Evolutionary conservation across 2,888 invertebrate genomes (phyloP), one percentile per base, ranked within the genome.

Genomic region (Leptothorax acervorum): DNA sequence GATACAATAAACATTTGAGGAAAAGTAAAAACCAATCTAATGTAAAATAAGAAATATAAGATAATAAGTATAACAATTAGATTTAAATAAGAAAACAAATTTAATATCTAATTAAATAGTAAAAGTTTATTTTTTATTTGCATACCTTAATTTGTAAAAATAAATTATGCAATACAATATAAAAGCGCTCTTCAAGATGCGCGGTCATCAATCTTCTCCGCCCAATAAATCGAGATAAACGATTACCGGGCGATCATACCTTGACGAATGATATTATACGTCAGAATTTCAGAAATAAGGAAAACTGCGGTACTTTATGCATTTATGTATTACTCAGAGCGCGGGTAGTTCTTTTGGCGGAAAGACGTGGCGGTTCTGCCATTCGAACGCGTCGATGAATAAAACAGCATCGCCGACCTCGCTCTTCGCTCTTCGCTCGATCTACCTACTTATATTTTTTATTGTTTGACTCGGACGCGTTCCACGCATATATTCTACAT

Each of bases 371-470:
- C 48, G 42, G 62, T 35, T 53, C 51, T 70, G 28, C 73, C 11
- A 57, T 75, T 63, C 62, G 74, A 62, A 74, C 81, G 42, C 53
- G 70, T 71, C 79, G 73, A 84, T 84, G 83, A 84, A 84, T 84
- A 84, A 84, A 84, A 84, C 83, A 84, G 71, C 63, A 81, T 71
- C 73, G 78, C 42, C 48, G 55, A 18, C 53, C 62, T 28, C 60
- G 35, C 73, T n/a, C n/a, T n/a, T n/a, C n/a, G n/a, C 45, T 15
- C 42, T 45, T 35, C 35, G 1, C 8, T 42, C 45, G 28, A 57
- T 55, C 9, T 3, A 73, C n/a, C 74, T 57, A 35, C 23, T 23
- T 35, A 73, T 45, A 48, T 74, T 79, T 79, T 79, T 79, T 74
- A 74, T 75, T 57, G 48, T 39, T 8, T 48, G 18, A 60, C 79